Percentiles rank a stretch among this genome's conserved stretches.
Evolutionary conservation across 2,888 invertebrate genomes (phyloP).

Genomic region (Vannuccia rotundouncinata): DNA sequence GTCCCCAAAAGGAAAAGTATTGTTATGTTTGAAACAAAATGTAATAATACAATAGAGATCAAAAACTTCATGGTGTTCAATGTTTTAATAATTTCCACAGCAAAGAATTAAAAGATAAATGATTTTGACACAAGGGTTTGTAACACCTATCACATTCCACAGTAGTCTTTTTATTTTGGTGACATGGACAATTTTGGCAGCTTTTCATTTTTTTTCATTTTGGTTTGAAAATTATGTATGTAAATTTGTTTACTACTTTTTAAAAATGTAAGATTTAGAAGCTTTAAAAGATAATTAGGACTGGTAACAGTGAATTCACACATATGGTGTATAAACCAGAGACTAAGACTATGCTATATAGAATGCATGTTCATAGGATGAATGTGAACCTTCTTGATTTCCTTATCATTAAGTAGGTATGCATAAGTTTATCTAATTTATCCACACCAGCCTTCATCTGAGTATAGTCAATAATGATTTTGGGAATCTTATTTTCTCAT

Average conservation of each 20-base stretch:
- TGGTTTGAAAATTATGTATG: background rate
- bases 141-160: background rate
- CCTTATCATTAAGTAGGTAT: background rate
- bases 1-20: too few relatives aligned
- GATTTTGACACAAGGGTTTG: background rate
- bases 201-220: background rate
- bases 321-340: too few relatives aligned
- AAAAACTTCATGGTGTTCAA: too few relatives aligned
- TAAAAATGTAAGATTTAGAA: background rate
- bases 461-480: background rate
- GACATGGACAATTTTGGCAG: too few relatives aligned
- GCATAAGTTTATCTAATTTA: background rate
- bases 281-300: background rate
- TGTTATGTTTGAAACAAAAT: too few relatives aligned
- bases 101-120: background rate
- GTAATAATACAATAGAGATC: too few relatives aligned
- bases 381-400: background rate
- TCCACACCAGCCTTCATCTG: background rate
- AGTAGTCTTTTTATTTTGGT: background rate
- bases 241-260: background rate
- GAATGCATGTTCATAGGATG: background rate
- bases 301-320: background rate
- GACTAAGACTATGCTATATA: too few relatives aligned
- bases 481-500: background rate
- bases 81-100: background rate